phyloP scores from a whole-genome alignment of 1,140 invertebrate species.

The Bilobella aurantiaca region DNA sequence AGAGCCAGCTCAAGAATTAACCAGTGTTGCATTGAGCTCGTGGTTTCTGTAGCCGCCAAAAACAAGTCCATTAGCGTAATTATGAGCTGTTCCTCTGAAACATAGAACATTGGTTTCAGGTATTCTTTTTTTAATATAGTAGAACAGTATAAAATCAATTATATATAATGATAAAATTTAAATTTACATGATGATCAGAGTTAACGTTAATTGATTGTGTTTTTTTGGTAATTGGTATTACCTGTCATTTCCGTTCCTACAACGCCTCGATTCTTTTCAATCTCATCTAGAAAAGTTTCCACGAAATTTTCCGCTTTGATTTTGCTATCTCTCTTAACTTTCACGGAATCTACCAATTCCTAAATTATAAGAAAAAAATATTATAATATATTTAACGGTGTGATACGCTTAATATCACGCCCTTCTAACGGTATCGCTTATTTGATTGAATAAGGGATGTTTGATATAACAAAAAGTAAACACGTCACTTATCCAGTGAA shows the following conservation, averaged over 20 bases:
- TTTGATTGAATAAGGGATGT: too few species aligned
- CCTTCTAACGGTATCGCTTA: too few species aligned
- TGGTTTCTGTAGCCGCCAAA: conserved; percentile 71
- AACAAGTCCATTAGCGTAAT: conserved; percentile 32
- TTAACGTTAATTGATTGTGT: too few species aligned
- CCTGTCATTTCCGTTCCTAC: not conserved
- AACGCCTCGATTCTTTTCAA: not conserved
- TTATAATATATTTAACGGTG: too few species aligned
- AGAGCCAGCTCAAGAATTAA: conserved; percentile 63
- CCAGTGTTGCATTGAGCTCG: conserved; percentile 62
- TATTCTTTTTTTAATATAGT: too few species aligned
- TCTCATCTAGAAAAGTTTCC: conserved; percentile 58
- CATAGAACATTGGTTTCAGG: not conserved
- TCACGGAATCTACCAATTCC: not conserved
- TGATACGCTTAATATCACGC: too few species aligned
- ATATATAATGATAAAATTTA: not conserved
- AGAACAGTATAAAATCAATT: too few species aligned
- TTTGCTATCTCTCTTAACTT: not conserved
- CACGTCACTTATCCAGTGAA: too few species aligned
- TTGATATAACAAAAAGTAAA: too few species aligned
- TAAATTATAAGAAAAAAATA: too few species aligned
- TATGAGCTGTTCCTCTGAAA: conserved; percentile 14
- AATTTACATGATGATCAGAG: too few species aligned
- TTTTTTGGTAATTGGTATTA: too few species aligned
- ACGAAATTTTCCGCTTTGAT: conserved; percentile 38